Conservation (phyloP, 2,113 vertebrate species). For the Xiphias gladius region DNA sequence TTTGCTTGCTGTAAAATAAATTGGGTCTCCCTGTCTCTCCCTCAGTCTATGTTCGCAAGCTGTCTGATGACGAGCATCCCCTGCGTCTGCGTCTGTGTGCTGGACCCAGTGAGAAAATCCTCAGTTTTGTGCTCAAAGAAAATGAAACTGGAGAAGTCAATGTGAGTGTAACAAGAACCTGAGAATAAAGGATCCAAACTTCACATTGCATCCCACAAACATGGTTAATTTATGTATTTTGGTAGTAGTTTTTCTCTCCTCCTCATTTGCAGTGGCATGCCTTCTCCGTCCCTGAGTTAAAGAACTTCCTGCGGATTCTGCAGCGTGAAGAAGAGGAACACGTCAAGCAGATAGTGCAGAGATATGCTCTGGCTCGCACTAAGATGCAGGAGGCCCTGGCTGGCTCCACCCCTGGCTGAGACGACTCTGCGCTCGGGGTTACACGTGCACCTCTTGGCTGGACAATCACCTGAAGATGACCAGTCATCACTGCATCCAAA, state of each 20-base stretch:
- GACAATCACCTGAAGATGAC: constrained; percentile 45
- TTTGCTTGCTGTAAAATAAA: background rate
- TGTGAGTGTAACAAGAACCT: constrained; percentile 85
- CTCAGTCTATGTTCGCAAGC: constrained; percentile 91
- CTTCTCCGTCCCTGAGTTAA: constrained; percentile 93
- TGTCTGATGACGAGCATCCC: constrained; percentile 89
- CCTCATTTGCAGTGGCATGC: constrained; percentile 90
- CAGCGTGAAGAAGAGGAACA: constrained; percentile 95
- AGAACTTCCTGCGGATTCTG: constrained; percentile 94
- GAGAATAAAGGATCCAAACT: background rate
- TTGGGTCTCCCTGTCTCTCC: background rate
- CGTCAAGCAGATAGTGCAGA: constrained; percentile 89
- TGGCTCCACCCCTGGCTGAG: constrained; percentile 88
- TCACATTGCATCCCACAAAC: background rate
- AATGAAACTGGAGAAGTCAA: constrained; percentile 97
- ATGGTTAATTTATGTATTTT: background rate
- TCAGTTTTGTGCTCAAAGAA: constrained; percentile 95
- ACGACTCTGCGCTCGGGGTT: constrained; percentile 8
- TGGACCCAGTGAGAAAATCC: constrained; percentile 91
- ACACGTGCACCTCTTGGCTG: constrained; percentile 66
- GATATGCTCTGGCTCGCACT: constrained; percentile 89
- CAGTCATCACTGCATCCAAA: constrained; percentile 70
- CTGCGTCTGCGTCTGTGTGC: constrained; percentile 89
- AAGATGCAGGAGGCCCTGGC: constrained; percentile 90
- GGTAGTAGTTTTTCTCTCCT: background rate